Conservation (phyloP, 2,888 invertebrate species). For the Branchipolynoe longqiensis region DNA sequence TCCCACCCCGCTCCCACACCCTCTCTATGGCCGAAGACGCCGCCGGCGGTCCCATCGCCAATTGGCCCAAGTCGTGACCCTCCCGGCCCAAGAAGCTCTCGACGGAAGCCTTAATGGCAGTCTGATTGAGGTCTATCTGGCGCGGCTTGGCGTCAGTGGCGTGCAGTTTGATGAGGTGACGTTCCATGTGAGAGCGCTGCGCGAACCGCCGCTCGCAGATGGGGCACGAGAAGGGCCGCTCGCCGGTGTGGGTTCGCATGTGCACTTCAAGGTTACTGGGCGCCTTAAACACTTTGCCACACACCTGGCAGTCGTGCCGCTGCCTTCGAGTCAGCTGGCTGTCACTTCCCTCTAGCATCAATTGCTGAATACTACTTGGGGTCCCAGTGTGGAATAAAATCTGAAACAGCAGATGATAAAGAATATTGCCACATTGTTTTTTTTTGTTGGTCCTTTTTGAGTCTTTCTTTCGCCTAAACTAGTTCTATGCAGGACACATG, state of each 20-base stretch:
- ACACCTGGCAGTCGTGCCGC: conserved; percentile 22
- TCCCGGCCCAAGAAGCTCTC: too few relatives aligned
- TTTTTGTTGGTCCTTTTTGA: not conserved
- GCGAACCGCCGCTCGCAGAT: conserved; percentile 19
- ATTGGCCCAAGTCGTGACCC: too few relatives aligned
- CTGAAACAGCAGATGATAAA: conserved; percentile 46
- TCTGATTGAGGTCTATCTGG: too few relatives aligned
- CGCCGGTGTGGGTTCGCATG: conserved; percentile 52
- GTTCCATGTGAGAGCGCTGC: conserved; percentile 19
- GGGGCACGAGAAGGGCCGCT: conserved; percentile 38
- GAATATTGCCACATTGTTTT: not conserved
- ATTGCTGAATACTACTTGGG: conserved; percentile 20
- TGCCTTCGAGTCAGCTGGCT: not conserved
- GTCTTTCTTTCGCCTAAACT: too few relatives aligned
- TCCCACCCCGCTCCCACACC: too few relatives aligned
- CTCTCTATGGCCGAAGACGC: too few relatives aligned
- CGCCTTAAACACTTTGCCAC: conserved; percentile 33
- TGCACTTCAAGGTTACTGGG: conserved; percentile 45
- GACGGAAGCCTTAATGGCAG: too few relatives aligned
- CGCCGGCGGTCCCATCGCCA: too few relatives aligned
- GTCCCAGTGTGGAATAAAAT: not conserved
- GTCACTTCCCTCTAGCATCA: conserved; percentile 1
- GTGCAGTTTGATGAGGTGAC: conserved; percentile 24
- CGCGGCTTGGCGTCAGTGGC: too few relatives aligned
- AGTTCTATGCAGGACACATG: too few relatives aligned